Percentiles rank a stretch among this genome's conserved stretches.
Evolutionary conservation across 2,797 vertebrate genomes (phyloP).

Genomic region (Enteromius viviparus): DNA sequence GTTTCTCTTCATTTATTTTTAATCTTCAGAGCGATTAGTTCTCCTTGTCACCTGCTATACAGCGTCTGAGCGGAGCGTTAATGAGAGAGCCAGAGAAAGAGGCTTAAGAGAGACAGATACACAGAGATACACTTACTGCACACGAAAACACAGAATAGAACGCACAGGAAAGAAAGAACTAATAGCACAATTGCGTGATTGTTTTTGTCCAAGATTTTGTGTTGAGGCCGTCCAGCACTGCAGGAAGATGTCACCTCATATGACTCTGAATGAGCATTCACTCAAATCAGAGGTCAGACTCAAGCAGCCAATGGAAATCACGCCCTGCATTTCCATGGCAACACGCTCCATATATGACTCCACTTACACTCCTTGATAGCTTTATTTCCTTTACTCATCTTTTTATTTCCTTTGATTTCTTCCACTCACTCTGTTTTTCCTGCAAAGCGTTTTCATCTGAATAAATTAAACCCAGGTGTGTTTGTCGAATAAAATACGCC

Average conservation of each 20-base stretch:
- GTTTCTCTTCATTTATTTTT: slow-evolving; percentile 88
- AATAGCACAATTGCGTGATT: neutral
- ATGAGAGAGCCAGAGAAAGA: slow-evolving; percentile 74
- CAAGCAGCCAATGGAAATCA: slow-evolving; percentile 46
- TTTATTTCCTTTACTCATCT: slow-evolving; percentile 44
- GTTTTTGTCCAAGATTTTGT: neutral
- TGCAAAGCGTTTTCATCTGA: neutral
- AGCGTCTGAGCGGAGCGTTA: slow-evolving; percentile 85
- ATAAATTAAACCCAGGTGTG: neutral
- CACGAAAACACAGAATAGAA: slow-evolving; percentile 23
- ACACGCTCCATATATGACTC: slow-evolving; percentile 40
- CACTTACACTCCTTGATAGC: slow-evolving; percentile 45
- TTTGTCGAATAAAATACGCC: neutral
- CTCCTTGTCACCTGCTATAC: slow-evolving; percentile 86
- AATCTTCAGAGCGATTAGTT: slow-evolving; percentile 86
- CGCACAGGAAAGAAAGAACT: slow-evolving; percentile 18
- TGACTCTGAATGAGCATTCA: slow-evolving; percentile 52
- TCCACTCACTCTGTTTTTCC: neutral
- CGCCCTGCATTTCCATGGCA: slow-evolving; percentile 58
- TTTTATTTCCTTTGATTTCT: slow-evolving; percentile 15
- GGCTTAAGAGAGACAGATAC: slow-evolving; percentile 36
- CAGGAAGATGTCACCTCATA: slow-evolving; percentile 38
- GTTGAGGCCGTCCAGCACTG: slow-evolving; percentile 31
- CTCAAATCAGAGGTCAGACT: slow-evolving; percentile 56
- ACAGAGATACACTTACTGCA: slow-evolving; percentile 18